Percentiles rank a stretch among this genome's conserved stretches.
phyloP scores from a whole-genome alignment of 2,797 vertebrate genomes.

The Hydrolagus colliei region DNA sequence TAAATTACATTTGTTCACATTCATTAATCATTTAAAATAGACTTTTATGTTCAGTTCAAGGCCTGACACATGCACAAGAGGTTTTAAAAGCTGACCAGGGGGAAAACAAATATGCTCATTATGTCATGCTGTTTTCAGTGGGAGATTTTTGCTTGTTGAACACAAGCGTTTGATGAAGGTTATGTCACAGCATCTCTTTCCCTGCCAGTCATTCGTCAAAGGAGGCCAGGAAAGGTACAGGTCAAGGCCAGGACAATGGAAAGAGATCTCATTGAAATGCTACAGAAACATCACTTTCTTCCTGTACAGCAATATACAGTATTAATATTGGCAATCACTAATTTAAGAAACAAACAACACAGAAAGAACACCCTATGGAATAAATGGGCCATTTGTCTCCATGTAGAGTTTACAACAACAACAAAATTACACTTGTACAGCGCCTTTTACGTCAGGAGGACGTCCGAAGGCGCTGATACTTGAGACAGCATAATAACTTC shows the following conservation, averaged over 20 bases:
- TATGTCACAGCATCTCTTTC: constrained; percentile 55
- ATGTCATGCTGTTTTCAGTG: constrained; percentile 52
- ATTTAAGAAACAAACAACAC: not conserved
- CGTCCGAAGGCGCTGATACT: no score
- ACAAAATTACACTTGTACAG: no score
- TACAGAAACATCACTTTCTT: not conserved
- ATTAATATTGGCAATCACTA: not conserved
- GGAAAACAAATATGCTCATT: constrained; percentile 48
- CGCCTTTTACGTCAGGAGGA: no score
- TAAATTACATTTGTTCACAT: not conserved
- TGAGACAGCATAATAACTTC: not conserved
- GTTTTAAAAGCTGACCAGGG: constrained; percentile 51
- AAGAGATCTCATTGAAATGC: not conserved
- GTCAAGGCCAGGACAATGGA: not conserved
- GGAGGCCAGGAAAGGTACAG: constrained; percentile 45
- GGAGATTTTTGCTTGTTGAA: constrained; percentile 29
- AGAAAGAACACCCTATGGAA: not conserved
- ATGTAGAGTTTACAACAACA: not conserved
- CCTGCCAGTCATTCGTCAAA: constrained; percentile 57
- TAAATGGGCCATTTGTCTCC: not conserved
- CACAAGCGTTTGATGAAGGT: constrained; percentile 57
- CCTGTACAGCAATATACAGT: not conserved
- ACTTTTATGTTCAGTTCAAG: not conserved
- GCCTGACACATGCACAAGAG: not conserved
- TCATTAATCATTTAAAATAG: not conserved